phyloP scores from a whole-genome alignment of 2,888 invertebrate genomes.

The Muschampia plurimacula region DNA sequence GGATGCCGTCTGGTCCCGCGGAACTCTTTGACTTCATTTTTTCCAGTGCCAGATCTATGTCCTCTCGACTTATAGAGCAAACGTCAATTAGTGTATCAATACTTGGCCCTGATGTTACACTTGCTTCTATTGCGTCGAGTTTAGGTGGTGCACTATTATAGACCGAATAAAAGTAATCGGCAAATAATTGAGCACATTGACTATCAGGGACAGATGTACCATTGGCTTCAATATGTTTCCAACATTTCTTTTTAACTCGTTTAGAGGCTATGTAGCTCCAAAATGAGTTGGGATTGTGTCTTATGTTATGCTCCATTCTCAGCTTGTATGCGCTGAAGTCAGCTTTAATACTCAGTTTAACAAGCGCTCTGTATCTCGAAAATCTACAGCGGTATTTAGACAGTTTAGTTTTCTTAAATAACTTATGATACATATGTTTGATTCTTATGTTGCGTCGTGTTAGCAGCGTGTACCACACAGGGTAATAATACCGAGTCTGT shows the following conservation, averaged over 20 bases:
- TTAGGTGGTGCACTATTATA: neutral
- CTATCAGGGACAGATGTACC: neutral
- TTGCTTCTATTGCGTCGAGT: neutral
- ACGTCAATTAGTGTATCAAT: too few species aligned
- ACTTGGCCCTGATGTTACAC: too few species aligned
- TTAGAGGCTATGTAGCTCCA: neutral
- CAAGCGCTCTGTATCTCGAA: neutral
- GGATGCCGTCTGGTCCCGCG: too few species aligned
- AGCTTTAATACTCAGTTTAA: neutral
- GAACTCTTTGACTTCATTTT: too few species aligned
- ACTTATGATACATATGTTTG: neutral
- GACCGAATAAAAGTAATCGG: neutral
- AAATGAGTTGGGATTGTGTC: neutral
- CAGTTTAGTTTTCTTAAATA: neutral
- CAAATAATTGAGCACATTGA: neutral
- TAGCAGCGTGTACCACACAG: slow-evolving; percentile 11
- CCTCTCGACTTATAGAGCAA: too few species aligned
- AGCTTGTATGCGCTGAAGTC: neutral
- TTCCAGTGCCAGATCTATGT: too few species aligned
- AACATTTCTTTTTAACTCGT: neutral
- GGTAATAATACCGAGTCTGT: slow-evolving; percentile 1
- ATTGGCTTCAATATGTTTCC: neutral
- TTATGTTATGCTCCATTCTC: neutral
- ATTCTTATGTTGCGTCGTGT: slow-evolving; percentile 19
- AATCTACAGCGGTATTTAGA: neutral